Conservation (phyloP, 1,140 invertebrate genomes). For the Druon quercuslanigerum region DNA sequence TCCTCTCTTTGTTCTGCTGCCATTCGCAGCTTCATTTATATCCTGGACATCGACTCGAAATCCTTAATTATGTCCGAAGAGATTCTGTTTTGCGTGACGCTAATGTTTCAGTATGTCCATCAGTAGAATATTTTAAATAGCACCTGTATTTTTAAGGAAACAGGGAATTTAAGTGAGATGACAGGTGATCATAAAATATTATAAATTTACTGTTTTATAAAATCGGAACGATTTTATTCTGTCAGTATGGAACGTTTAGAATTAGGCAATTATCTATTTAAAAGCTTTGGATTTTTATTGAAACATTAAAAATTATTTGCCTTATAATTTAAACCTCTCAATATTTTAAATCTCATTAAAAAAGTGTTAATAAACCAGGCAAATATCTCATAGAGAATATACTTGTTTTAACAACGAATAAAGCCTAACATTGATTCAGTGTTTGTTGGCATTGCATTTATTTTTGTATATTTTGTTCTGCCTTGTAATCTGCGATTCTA, state of each 20-base stretch:
- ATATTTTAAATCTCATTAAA: too few species aligned
- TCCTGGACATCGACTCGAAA: slow-evolving; percentile 49
- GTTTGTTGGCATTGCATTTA: slow-evolving; percentile 3
- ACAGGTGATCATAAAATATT: neutral
- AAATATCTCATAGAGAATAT: too few species aligned
- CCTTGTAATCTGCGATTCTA: slow-evolving; percentile 19
- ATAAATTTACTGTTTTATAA: neutral
- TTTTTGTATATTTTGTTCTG: neutral
- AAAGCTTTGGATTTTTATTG: too few species aligned
- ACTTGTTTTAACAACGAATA: neutral
- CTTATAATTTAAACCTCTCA: too few species aligned
- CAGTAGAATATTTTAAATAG: slow-evolving; percentile 2
- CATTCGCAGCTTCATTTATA: slow-evolving; percentile 60
- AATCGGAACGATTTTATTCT: neutral
- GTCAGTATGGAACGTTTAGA: too few species aligned
- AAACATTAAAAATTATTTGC: too few species aligned
- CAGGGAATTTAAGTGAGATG: neutral
- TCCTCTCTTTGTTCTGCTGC: slow-evolving; percentile 55
- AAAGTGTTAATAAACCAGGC: too few species aligned
- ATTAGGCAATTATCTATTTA: too few species aligned
- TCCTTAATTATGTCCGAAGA: slow-evolving; percentile 56
- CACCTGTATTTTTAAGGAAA: slow-evolving; percentile 5
- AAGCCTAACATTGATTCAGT: slow-evolving; percentile 1
- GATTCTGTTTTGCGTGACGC: slow-evolving; percentile 32
- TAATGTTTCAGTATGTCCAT: neutral